These are phyloP conservation scores for Notoglanidium macrostoma DNA, from an alignment of 2,797 vertebrate genomes.

Conservation along the genomic window DNA sequence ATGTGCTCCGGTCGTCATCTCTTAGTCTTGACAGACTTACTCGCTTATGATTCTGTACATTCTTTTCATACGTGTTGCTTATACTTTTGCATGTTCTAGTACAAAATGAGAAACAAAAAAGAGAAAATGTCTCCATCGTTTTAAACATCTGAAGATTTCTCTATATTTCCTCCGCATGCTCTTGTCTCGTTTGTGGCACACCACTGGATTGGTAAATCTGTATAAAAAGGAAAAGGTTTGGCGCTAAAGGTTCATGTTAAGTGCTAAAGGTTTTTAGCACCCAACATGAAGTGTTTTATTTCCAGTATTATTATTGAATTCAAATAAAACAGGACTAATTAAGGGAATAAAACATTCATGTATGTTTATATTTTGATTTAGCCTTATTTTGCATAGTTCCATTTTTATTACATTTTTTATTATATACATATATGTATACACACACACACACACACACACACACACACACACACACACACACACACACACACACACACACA, in stretches of 20 bases:
- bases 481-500: no score
- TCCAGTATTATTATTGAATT: not conserved
- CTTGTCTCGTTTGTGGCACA: no score
- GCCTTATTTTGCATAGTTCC: not conserved
- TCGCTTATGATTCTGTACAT: not conserved
- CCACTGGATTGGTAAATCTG: not conserved
- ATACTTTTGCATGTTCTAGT: not conserved
- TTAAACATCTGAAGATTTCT: not conserved
- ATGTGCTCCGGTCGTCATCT: constrained; percentile 67
- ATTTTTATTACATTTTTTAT: not conserved
- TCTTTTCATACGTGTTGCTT: not conserved
- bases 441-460: no score
- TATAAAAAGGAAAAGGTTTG: no score
- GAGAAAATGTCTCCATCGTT: not conserved
- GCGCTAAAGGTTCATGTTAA: no score
- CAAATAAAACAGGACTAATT: not conserved
- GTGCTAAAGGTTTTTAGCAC: not conserved
- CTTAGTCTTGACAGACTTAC: constrained; percentile 8
- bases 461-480: no score
- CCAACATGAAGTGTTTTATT: no score
- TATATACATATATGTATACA: no score
- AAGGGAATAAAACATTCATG: no score
- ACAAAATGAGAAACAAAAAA: not conserved
- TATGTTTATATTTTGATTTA: not conserved
- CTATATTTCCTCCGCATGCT: not conserved